A percentile compares a stretch with the other conserved stretches of the same genome.
phyloP scores from a whole-genome alignment of 2,888 invertebrate genomes.

The Cheilosia variabilis region DNA sequence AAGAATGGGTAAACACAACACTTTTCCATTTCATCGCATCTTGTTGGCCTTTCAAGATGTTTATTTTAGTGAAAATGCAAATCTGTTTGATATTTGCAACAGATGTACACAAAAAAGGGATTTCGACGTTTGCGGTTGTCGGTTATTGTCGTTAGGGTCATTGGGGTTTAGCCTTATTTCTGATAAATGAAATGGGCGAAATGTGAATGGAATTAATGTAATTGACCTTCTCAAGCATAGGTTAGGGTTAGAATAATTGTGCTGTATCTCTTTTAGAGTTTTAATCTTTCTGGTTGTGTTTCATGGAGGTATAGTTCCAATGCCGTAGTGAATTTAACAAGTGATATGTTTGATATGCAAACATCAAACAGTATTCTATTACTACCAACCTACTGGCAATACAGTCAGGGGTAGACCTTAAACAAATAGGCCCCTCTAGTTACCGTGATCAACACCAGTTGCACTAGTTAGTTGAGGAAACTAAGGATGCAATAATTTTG shows the following conservation, averaged over 20 bases:
- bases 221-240: not conserved
- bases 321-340: too few relatives aligned
- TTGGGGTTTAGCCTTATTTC: not conserved
- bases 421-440: too few relatives aligned
- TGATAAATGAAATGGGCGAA: slow-evolving; percentile 1
- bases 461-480: too few relatives aligned
- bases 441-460: too few relatives aligned
- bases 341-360: too few relatives aligned
- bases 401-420: too few relatives aligned
- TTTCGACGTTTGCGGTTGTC: not conserved
- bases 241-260: not conserved
- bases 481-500: too few relatives aligned
- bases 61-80: slow-evolving; percentile 34
- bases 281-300: too few relatives aligned
- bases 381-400: too few relatives aligned
- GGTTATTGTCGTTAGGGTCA: slow-evolving; percentile 6
- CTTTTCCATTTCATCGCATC: slow-evolving; percentile 19
- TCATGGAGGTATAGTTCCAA: too few relatives aligned
- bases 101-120: slow-evolving; percentile 5
- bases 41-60: slow-evolving; percentile 25
- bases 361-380: too few relatives aligned
- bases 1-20: slow-evolving; percentile 28
- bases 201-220: slow-evolving; percentile 10
- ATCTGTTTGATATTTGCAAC: slow-evolving; percentile 24
- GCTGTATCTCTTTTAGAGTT: too few relatives aligned